Evolutionary conservation across 64 coral and sea anemone genomes (phyloP).

Genomic region (Anthopleura sola): DNA sequence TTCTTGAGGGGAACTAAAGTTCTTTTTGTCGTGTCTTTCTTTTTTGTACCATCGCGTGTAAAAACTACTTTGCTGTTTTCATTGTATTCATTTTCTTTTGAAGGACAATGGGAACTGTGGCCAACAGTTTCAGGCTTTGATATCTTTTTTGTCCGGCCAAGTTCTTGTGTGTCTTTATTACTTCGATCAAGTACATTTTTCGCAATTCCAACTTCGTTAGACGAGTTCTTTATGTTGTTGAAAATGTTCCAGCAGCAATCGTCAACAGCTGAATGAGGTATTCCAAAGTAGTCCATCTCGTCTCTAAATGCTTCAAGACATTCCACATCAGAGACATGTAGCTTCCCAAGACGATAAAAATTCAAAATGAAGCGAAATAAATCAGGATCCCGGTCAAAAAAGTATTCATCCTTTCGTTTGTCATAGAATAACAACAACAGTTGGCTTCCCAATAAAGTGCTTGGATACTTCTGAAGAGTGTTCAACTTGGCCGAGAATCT

Average conservation of each 20-base stretch:
- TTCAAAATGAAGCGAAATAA: slow-evolving; percentile 89
- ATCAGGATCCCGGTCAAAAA: slow-evolving; percentile 76
- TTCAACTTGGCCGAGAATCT: slow-evolving; percentile 51
- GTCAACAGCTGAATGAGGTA: slow-evolving; percentile 32
- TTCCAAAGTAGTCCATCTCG: slow-evolving; percentile 73
- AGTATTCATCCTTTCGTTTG: slow-evolving; percentile 59
- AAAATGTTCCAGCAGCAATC: slow-evolving; percentile 58
- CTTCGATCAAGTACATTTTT: not conserved
- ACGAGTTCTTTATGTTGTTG: not conserved
- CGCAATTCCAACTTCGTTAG: not conserved
- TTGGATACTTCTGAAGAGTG: slow-evolving; percentile 59
- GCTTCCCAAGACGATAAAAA: slow-evolving; percentile 73
- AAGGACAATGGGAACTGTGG: not conserved
- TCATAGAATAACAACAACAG: slow-evolving; percentile 52
- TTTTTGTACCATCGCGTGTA: not conserved
- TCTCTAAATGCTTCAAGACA: slow-evolving; percentile 71
- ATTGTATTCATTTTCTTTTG: not conserved
- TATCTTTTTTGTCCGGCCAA: not conserved
- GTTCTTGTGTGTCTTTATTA: not conserved
- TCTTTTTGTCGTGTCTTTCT: not conserved
- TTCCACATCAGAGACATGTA: slow-evolving; percentile 69
- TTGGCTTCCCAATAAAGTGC: slow-evolving; percentile 74
- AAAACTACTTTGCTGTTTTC: not conserved
- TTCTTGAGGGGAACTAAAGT: not conserved
- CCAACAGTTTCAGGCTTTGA: not conserved